A percentile compares a stretch with the other conserved stretches of the same genome.
phyloP scores from a whole-genome alignment of 2,797 vertebrate genomes.

The Enteromius afrohamiltoni region DNA sequence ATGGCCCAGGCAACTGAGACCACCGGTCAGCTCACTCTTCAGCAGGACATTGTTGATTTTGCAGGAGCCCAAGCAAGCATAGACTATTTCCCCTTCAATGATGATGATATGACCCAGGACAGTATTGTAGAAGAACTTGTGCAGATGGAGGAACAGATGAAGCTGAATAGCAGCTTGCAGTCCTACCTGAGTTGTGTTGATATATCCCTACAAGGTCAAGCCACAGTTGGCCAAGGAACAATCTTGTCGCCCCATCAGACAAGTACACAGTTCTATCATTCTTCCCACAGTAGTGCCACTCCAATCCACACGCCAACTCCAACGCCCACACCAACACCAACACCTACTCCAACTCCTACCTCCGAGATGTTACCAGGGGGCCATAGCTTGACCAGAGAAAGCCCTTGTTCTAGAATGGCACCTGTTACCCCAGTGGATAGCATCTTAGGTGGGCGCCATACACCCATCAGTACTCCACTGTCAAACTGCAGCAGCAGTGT shows the following conservation, averaged over 20 bases:
- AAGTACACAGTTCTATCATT: slow-evolving; percentile 86
- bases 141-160: slow-evolving; percentile 99
- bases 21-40: slow-evolving; percentile 86
- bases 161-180: slow-evolving; percentile 86
- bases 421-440: slow-evolving; percentile 94
- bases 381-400: slow-evolving; percentile 89
- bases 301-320: slow-evolving; percentile 92
- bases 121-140: slow-evolving; percentile 99
- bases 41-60: slow-evolving; percentile 92
- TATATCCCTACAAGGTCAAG: slow-evolving; percentile 86
- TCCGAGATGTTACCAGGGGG: slow-evolving; percentile 90
- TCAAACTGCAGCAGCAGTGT: slow-evolving; percentile 98
- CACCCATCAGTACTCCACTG: slow-evolving; percentile 93
- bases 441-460: slow-evolving; percentile 90
- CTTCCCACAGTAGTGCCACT: slow-evolving; percentile 91
- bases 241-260: slow-evolving; percentile 83
- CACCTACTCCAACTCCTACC: slow-evolving; percentile 91
- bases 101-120: slow-evolving; percentile 98
- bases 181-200: slow-evolving; percentile 86
- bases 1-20: slow-evolving; percentile 82
- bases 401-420: slow-evolving; percentile 93
- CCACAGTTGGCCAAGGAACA: slow-evolving; percentile 76
- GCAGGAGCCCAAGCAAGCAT: slow-evolving; percentile 88
- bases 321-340: slow-evolving; percentile 84
- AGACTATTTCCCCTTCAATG: slow-evolving; percentile 94